phyloP scores from a whole-genome alignment of 2,113 vertebrate genomes.

The Hipposideros armiger region DNA sequence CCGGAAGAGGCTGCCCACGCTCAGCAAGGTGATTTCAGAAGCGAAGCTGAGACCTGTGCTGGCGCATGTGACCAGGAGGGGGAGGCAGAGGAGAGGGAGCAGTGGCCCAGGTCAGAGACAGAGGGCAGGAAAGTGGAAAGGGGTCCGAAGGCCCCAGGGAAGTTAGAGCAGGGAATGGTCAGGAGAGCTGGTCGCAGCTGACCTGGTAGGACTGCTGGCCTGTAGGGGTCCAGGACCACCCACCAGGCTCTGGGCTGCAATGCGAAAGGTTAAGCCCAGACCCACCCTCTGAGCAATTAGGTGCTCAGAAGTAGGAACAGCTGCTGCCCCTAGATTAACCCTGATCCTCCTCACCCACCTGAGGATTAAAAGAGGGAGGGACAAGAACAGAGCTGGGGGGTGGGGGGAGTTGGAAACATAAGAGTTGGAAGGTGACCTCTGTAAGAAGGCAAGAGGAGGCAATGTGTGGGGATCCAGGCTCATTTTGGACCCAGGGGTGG shows the following conservation, averaged over 20 bases:
- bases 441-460: neutral
- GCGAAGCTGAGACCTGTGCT: neutral
- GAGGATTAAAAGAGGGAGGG: constrained; percentile 69
- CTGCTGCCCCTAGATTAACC: constrained; percentile 76
- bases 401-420: neutral
- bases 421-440: constrained; percentile 64
- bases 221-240: neutral
- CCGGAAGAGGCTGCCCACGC: neutral
- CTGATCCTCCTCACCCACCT: constrained; percentile 69
- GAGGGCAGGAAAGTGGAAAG: neutral
- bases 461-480: neutral
- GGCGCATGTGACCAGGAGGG: neutral
- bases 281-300: constrained; percentile 49
- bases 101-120: neutral
- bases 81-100: neutral
- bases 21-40: neutral
- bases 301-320: constrained; percentile 71
- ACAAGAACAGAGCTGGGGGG: neutral
- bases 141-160: neutral
- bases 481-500: neutral
- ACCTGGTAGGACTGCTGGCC: neutral
- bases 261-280: neutral
- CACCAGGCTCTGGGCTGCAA: neutral
- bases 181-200: neutral
- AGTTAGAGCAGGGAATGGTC: neutral